Conservation (phyloP, 2,797 vertebrate genomes). For the Cuculus canorus region DNA sequence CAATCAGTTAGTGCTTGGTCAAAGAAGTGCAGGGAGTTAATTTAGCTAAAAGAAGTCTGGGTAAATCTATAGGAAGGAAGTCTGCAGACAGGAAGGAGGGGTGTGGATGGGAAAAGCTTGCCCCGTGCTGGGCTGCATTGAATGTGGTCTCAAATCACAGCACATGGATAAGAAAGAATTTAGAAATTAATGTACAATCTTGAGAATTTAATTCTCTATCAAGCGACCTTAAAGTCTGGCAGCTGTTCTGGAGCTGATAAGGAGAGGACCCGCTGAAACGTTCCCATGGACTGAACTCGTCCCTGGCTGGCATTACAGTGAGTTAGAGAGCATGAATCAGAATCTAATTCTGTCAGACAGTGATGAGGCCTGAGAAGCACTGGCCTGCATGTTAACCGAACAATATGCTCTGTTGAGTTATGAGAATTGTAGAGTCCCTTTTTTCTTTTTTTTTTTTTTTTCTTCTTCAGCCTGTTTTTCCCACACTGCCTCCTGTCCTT, state of each 20-base stretch:
- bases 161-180: constrained; percentile 84
- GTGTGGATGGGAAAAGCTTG: constrained; percentile 92
- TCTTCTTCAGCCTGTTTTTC: constrained; percentile 54
- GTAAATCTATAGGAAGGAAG: constrained; percentile 92
- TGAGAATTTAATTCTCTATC: constrained; percentile 78
- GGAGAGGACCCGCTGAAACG: constrained; percentile 76
- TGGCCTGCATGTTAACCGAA: constrained; percentile 85
- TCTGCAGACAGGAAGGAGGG: constrained; percentile 91
- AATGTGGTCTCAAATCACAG: constrained; percentile 85
- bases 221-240: constrained; percentile 73
- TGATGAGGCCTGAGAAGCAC: constrained; percentile 87
- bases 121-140: constrained; percentile 80
- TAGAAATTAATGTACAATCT: constrained; percentile 77
- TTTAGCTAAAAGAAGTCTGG: constrained; percentile 90
- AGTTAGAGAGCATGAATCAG: constrained; percentile 91
- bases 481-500: constrained; percentile 56
- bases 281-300: constrained; percentile 91
- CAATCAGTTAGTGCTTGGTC: background rate
- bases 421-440: constrained; percentile 77
- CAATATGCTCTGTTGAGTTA: constrained; percentile 88
- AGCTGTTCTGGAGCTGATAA: constrained; percentile 85
- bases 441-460: constrained; percentile 10
- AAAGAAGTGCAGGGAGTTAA: constrained; percentile 27
- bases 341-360: constrained; percentile 90
- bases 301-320: constrained; percentile 86